Conservation (phyloP, 2,113 vertebrate species). For the Actenoides hombroni region DNA sequence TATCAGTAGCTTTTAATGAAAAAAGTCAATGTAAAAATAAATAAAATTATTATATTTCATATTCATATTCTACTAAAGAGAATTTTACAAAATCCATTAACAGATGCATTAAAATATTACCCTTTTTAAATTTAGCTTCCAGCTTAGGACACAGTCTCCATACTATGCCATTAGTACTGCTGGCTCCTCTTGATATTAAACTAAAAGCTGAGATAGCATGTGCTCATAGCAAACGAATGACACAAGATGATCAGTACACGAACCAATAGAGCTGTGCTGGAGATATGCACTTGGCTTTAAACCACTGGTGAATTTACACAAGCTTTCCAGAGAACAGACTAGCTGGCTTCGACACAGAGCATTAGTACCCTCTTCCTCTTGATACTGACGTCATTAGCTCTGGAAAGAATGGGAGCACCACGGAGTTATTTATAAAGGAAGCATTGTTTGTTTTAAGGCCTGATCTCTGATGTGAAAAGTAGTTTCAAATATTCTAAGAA, state of each 20-base stretch:
- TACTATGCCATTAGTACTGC: conserved; percentile 4
- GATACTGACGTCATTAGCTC: neutral
- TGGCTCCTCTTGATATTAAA: neutral
- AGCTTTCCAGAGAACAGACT: neutral
- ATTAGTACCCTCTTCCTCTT: neutral
- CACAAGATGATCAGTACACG: neutral
- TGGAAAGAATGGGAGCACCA: neutral
- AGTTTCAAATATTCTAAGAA: neutral
- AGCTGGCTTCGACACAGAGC: neutral
- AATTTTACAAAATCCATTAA: neutral
- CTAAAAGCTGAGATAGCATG: neutral
- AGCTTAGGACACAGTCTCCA: neutral
- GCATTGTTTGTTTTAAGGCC: neutral
- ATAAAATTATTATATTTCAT: neutral
- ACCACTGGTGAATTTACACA: conserved; percentile 1
- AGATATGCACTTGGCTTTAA: neutral
- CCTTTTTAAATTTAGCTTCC: neutral
- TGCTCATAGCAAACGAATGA: conserved; percentile 24
- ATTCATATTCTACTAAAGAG: neutral
- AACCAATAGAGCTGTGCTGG: neutral
- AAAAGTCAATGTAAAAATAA: neutral
- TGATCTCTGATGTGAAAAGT: neutral
- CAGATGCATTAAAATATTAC: neutral
- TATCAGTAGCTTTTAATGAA: neutral
- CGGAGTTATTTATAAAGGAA: neutral